Percentiles rank a stretch among this genome's conserved stretches.
These are phyloP conservation scores for Mus spretus DNA, from an alignment of 2,797 vertebrate genomes.

Conservation along the genomic window DNA sequence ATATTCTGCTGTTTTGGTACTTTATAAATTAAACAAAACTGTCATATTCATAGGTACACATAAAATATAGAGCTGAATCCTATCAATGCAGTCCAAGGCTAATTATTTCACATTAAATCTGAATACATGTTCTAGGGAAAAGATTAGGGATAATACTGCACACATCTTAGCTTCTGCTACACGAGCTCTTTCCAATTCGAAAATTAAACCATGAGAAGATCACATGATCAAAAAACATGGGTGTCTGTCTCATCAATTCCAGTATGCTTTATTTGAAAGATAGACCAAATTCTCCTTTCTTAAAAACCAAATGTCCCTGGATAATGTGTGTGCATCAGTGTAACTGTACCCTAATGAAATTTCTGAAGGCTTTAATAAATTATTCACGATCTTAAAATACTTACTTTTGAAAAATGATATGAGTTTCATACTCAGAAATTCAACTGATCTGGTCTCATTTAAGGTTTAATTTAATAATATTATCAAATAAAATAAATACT, in stretches of 20 bases:
- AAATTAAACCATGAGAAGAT: constrained; percentile 34
- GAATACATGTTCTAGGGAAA: constrained; percentile 22
- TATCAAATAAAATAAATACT: constrained; percentile 81
- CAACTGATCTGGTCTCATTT: constrained; percentile 68
- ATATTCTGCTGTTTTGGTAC: background rate
- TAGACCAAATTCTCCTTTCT: constrained; percentile 13
- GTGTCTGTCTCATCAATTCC: constrained; percentile 15
- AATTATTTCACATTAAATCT: constrained; percentile 54
- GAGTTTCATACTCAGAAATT: constrained; percentile 62
- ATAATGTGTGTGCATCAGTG: constrained; percentile 22
- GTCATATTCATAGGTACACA: constrained; percentile 3
- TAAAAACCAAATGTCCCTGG: background rate
- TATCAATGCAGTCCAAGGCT: background rate
- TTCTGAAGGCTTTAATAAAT: constrained; percentile 76
- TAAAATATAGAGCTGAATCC: background rate
- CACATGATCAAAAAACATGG: background rate
- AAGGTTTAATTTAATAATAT: constrained; percentile 80
- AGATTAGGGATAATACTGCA: constrained; percentile 16
- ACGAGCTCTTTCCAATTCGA: constrained; percentile 1
- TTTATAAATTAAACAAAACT: constrained; percentile 38
- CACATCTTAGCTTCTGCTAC: background rate
- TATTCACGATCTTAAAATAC: constrained; percentile 74
- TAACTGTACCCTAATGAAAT: constrained; percentile 65
- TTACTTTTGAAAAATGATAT: constrained; percentile 76
- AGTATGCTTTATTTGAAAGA: constrained; percentile 55